Percentiles rank a stretch among this genome's conserved stretches.
Evolutionary conservation across 1,140 invertebrate genomes (phyloP).

Genomic region (Kradibia gibbosae): DNA sequence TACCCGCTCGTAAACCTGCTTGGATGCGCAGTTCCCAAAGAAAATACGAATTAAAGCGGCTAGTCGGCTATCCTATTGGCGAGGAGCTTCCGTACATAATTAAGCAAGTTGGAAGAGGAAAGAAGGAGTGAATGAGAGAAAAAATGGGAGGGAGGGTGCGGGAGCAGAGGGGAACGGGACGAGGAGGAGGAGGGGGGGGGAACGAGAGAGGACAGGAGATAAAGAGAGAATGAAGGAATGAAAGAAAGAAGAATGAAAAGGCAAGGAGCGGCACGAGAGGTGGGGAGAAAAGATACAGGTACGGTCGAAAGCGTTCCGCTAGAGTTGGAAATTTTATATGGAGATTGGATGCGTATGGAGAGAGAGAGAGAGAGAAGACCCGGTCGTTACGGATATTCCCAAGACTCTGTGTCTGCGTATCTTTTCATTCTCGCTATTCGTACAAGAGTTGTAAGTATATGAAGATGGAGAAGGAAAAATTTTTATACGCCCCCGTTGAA

Average conservation of each 20-base stretch:
- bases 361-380: conserved; percentile 38
- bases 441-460: background rate
- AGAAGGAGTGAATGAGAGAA: too few species aligned
- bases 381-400: conserved; percentile 46
- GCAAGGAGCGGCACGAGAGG: background rate
- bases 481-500: conserved; percentile 29
- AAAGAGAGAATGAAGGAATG: background rate
- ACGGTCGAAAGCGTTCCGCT: conserved; percentile 9
- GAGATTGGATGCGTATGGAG: conserved; percentile 48
- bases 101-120: conserved; percentile 5
- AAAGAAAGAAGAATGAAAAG: background rate
- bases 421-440: conserved; percentile 9
- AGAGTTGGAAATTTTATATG: conserved; percentile 48
- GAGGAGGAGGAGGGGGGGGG: background rate
- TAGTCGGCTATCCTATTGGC: conserved; percentile 26
- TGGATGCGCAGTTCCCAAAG: conserved; percentile 63
- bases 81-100: conserved; percentile 29
- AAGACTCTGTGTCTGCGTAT: conserved; percentile 36
- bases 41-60: conserved; percentile 68
- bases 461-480: conserved; percentile 1
- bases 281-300: conserved; percentile 2
- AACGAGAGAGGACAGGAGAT: background rate
- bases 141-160: background rate
- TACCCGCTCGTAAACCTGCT: conserved; percentile 66
- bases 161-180: background rate